Evolutionary conservation across 2,113 vertebrate genomes (phyloP), one percentile per base, ranked within the genome.

Genomic region (Platysternon megacephalum): DNA sequence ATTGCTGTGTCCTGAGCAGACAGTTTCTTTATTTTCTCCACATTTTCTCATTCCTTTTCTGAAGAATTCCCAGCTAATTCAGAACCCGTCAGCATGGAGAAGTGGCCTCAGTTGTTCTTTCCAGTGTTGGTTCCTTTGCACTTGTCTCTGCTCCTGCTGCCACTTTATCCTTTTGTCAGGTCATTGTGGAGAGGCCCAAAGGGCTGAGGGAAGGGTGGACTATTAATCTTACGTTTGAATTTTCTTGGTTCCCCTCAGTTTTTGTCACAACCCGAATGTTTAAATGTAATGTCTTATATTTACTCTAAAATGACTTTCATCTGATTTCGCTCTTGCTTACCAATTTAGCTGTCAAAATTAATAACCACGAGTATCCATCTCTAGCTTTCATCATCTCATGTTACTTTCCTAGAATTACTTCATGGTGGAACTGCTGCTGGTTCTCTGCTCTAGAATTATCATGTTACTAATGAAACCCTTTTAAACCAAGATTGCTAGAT

Each of bases 321-420:
- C 98, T 98, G 98, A 98, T 98, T 98, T 96, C 96, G 94, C 94
- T 93, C 95, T 96, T 96, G 86, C 98, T 96, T 96, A 96, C 96
- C 98, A 98, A 98, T 98, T 98, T 98, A 98, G 98, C 96, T 98
- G 98, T 98, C 98, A 98, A 89, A 97, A 79, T 90, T 97, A 98
- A 98, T 98, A 98, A 98, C 90, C 94, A 94, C 95, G 96, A 98
- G 97, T 94, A 96, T 88, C 95, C 94, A 89, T 98, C 96, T 96
- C 96, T 92, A 95, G 97, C 97, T 96, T 97, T 97, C 98, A 96
- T 95, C 97, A 96, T 98, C 98, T 98, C 98, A 97, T 92, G 96
- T 98, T 98, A 98, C 98, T 94, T 96, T 97, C 96, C 98, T 97
- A 96, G 96, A 97, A 98, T 98, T 97, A 97, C 97, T 93, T 95